Evolutionary conservation across 2,888 invertebrate species (phyloP), one percentile per base, ranked within the genome.

Genomic region (Parasteatoda lunata): DNA sequence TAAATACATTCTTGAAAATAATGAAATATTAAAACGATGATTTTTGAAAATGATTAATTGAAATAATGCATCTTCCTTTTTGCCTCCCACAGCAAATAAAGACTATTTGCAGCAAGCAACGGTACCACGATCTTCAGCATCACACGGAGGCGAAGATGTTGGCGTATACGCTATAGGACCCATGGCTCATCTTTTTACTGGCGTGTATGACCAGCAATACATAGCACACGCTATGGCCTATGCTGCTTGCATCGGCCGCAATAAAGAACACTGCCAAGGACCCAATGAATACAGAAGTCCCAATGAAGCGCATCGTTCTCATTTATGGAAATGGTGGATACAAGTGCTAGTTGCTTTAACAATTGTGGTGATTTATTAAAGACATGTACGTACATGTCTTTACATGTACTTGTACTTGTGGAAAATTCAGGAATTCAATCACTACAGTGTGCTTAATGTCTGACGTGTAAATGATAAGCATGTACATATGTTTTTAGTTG

Each of bases 191-290:
- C 93, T 97, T 1, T 96, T 97, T 91, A 94, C 94, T 0, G 96
- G 96, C 0, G 95, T 95, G 9, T 94, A 96, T 88, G 96, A 97
- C 91, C 96, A 97, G 92, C 95, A 95, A 91, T 96, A 96, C 92
- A 95, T 97, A 78, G 95, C 96, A 0, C 96, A 96, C 91, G 96
- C 96, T 4, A 95, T 97, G 90, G 96, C 96, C 8, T 96, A 95
- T 92, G 95, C 95, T 9, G 94, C 95, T 9, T 96, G 96, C 91
- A 93, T 95, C 54, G 95, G 94, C 0, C 89, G 85, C 11, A 86
- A 88, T 69, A 88, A 87, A 59, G 76, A 68, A 3, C 86, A 87
- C 69, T 87, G 86, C 13, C 7, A 69, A 5, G 54, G 45, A 15
- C 49, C 11, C 1, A 47, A 51, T 7, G 45, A 45, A 5, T 64